Evolutionary conservation across 2,113 vertebrate species (phyloP), one percentile per base, ranked within the genome.

Genomic region (Chelonoidis abingdonii): DNA sequence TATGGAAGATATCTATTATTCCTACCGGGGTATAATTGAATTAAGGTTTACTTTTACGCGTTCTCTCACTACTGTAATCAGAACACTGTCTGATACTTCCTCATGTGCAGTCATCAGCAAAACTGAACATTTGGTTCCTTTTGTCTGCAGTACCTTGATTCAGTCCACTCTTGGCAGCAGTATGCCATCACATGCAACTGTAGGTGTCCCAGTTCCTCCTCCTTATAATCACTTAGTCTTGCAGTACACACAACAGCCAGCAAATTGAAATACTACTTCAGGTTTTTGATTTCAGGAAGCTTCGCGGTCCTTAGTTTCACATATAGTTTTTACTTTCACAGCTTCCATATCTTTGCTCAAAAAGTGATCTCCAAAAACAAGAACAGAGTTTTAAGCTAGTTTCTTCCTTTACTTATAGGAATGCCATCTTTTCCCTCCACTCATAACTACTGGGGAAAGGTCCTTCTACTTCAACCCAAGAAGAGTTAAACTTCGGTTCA

Each of bases 201-300:
- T 59, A 94, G 47, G 72, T 88, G 86, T 81, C 80, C 80, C 96
- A 96, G 72, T 83, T 78, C 50, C 31, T 89, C 35, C 93, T 57
- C 90, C 6, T 65, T 3, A 90, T 92, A 24, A 50, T 1, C 86
- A 21, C 52, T 90, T 82, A 90, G 80, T 56, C 31, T 65, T 84
- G 35, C 17, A 95, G 80, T 88, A 96, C 88, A 85, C 95, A 97
- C 95, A 97, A 96, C 92, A 97, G 78, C 35, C 87, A 93, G 83
- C 89, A 95, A 95, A 89, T 69, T 95, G 14, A 65, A 35, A 17
- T 31, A 62, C 29, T n/a, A 89, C 62, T 94, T 94, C 89, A 94
- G 52, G 87, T 65, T 86, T 79, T 86, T 65, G 78, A 75, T 53
- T 93, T 49, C 80, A 96, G 83, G 41, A 95, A 87, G 89, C 47